These are phyloP conservation scores for Porites lobata DNA, from an alignment of 92 coral and sea anemone genomes.

Conservation along the genomic window DNA sequence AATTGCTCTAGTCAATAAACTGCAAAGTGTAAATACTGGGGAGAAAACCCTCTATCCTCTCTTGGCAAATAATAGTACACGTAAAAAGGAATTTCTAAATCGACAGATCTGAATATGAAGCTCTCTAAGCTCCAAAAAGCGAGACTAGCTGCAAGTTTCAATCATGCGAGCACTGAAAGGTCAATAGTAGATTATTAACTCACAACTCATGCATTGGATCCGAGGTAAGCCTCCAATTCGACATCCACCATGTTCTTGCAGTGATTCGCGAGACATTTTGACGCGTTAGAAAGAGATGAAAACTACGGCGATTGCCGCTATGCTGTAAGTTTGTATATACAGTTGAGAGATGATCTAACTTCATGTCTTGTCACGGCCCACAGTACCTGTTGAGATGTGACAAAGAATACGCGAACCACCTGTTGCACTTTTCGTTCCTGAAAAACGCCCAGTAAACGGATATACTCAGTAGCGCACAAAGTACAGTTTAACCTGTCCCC, in stretches of 20 bases:
- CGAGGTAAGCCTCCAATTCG: conserved; percentile 47
- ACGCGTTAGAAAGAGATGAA: conserved; percentile 15
- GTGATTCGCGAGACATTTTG: conserved; percentile 46
- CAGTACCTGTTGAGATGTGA: conserved; percentile 25
- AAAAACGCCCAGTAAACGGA: not conserved
- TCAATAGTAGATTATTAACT: not conserved
- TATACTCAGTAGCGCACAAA: not conserved
- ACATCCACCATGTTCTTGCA: conserved; percentile 49
- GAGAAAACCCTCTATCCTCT: no score
- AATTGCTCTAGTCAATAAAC: no score
- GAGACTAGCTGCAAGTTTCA: not conserved
- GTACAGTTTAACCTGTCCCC: not conserved
- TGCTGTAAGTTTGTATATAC: conserved; percentile 35
- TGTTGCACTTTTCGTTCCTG: not conserved
- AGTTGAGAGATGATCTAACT: conserved; percentile 41
- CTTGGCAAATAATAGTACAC: no score
- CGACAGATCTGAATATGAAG: not conserved
- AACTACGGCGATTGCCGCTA: conserved; percentile 38
- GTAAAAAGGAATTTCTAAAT: no score
- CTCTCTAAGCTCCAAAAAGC: not conserved
- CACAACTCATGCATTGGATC: conserved; percentile 54
- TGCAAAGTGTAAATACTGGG: no score
- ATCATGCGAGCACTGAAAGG: not conserved
- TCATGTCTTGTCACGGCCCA: conserved; percentile 46
- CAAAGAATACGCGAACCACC: conserved; percentile 9